phyloP scores from a whole-genome alignment of 2,113 vertebrate species.

The Prietella phreatophila region DNA sequence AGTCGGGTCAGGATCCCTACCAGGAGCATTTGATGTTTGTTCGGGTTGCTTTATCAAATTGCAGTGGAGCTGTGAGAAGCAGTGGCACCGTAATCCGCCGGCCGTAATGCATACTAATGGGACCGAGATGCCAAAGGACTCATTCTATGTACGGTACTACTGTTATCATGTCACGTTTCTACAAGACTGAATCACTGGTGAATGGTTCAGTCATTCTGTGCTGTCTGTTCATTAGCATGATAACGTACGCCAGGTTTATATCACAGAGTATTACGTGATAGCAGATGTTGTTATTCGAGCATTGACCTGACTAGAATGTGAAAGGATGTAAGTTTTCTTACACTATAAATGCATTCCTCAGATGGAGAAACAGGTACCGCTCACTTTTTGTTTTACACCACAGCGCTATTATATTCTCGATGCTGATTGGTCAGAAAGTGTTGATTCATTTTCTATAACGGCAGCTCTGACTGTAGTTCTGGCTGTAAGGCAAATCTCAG shows the following conservation, averaged over 20 bases:
- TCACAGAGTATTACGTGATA: neutral
- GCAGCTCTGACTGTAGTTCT: no score
- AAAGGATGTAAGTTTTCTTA: no score
- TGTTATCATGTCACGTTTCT: neutral
- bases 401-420: neutral
- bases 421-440: no score
- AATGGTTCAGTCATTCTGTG: neutral
- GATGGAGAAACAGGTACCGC: no score
- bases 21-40: slow-evolving; percentile 8
- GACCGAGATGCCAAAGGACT: neutral
- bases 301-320: no score
- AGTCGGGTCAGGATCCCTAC: neutral
- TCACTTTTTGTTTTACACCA: no score
- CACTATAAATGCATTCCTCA: no score
- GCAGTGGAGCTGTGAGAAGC: neutral
- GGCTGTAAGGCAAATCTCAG: no score
- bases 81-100: neutral
- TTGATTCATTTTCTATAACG: no score
- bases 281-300: neutral
- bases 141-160: neutral
- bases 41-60: slow-evolving; percentile 17
- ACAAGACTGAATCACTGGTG: neutral
- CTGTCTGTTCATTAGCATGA: neutral
- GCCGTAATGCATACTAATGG: slow-evolving; percentile 16
- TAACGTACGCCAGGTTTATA: neutral